These are phyloP conservation scores for Helleia helle DNA, from an alignment of 2,888 invertebrate genomes.

Conservation along the genomic window DNA sequence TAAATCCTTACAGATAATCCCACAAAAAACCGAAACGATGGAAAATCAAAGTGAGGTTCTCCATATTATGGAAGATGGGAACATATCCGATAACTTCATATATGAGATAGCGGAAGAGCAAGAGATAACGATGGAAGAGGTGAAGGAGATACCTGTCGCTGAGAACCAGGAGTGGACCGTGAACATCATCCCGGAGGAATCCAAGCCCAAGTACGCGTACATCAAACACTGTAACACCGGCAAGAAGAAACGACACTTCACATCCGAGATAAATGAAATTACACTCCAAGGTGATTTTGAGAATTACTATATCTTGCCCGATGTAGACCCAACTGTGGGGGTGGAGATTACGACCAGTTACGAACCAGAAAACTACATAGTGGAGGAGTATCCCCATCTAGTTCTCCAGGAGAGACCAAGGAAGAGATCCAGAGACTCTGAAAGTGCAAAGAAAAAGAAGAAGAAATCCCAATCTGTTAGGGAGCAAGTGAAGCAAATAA, in stretches of 20 bases:
- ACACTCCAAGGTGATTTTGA: constrained; percentile 56
- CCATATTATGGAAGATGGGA: constrained; percentile 46
- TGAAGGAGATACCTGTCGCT: constrained; percentile 44
- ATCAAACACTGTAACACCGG: constrained; percentile 57
- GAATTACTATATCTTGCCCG: constrained; percentile 62
- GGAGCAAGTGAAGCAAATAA: constrained; percentile 31
- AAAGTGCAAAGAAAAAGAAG: constrained; percentile 25
- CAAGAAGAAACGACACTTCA: constrained; percentile 60
- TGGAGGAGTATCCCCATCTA: constrained; percentile 52
- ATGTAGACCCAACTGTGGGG: constrained; percentile 57
- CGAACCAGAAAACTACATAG: constrained; percentile 57
- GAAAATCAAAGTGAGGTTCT: constrained; percentile 33
- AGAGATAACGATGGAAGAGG: constrained; percentile 62
- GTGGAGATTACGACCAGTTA: constrained; percentile 61
- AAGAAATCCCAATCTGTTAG: constrained; percentile 31
- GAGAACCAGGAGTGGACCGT: constrained; percentile 56
- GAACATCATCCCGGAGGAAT: constrained; percentile 50
- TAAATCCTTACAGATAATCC: constrained; percentile 44
- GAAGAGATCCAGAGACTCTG: constrained; percentile 34
- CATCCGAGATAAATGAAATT: constrained; percentile 56
- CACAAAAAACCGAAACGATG: constrained; percentile 33
- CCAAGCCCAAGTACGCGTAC: constrained; percentile 56
- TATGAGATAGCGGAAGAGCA: constrained; percentile 67
- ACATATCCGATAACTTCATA: constrained; percentile 54
- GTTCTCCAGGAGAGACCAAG: constrained; percentile 50